These are phyloP conservation scores for Hymenochirus boettgeri DNA, from an alignment of 2,113 vertebrate species.

Conservation along the genomic window DNA sequence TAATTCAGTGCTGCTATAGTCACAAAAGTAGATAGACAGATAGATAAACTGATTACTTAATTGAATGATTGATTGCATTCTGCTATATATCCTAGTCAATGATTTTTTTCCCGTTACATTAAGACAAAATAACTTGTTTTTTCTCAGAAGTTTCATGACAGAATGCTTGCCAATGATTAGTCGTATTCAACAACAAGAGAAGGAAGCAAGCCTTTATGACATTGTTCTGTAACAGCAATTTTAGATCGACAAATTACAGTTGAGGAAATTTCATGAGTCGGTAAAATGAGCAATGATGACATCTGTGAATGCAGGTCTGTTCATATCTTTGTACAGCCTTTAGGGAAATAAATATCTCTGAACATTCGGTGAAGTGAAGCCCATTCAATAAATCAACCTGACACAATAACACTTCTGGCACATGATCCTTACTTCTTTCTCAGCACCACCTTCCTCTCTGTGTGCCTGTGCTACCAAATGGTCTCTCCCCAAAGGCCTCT, in stretches of 20 bases:
- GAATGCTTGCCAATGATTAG: slow-evolving; percentile 47
- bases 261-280: slow-evolving; percentile 98
- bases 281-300: slow-evolving; percentile 99
- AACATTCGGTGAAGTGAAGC: slow-evolving; percentile 99
- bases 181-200: slow-evolving; percentile 46
- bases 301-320: slow-evolving; percentile 99
- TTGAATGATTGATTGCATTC: no score
- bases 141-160: slow-evolving; percentile 48
- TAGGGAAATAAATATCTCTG: slow-evolving; percentile 99
- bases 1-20: no score
- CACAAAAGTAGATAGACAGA: no score
- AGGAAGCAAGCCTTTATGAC: slow-evolving; percentile 78
- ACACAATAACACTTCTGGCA: slow-evolving; percentile 99
- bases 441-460: slow-evolving; percentile 93
- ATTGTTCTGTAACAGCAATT: slow-evolving; percentile 75
- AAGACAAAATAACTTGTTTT: no score
- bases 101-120: no score
- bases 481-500: slow-evolving; percentile 96
- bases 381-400: slow-evolving; percentile 99
- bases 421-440: slow-evolving; percentile 79
- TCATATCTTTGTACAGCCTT: slow-evolving; percentile 99
- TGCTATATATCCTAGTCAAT: no score
- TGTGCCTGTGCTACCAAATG: slow-evolving; percentile 96
- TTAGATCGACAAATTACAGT: slow-evolving; percentile 81
- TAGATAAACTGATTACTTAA: no score